phyloP scores from a whole-genome alignment of 1,140 invertebrate genomes.

The Onthophagus taurus region DNA sequence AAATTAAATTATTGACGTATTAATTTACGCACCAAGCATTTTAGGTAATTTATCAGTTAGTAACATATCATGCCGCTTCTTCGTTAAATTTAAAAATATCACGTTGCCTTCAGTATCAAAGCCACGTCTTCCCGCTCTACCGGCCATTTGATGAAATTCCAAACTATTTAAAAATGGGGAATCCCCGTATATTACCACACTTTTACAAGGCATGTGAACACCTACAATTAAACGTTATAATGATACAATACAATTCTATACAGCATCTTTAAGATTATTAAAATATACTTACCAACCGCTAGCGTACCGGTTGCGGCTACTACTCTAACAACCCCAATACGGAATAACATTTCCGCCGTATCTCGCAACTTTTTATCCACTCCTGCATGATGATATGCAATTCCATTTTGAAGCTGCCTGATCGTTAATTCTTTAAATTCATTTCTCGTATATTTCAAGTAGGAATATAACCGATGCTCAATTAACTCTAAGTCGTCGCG shows the following conservation, averaged over 20 bases:
- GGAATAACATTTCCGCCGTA: constrained; percentile 23
- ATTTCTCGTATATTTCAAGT: too few relatives aligned
- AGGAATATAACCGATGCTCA: constrained; percentile 12
- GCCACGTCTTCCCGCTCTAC: constrained; percentile 13
- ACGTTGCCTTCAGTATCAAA: constrained; percentile 13
- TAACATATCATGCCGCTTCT: constrained; percentile 10
- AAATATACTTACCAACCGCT: constrained; percentile 9
- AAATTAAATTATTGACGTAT: neutral
- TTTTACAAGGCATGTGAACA: constrained; percentile 25
- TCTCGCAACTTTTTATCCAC: constrained; percentile 12
- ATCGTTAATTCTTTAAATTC: neutral
- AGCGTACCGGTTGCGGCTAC: constrained; percentile 19
- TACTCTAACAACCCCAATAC: constrained; percentile 18
- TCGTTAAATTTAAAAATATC: constrained; percentile 9
- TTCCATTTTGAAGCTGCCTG: constrained; percentile 9
- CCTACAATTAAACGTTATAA: constrained; percentile 13
- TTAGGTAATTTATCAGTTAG: constrained; percentile 12
- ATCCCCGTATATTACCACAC: constrained; percentile 19
- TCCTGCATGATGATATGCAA: constrained; percentile 20
- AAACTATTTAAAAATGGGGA: constrained; percentile 19
- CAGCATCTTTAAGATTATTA: neutral
- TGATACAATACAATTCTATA: neutral
- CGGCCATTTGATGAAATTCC: constrained; percentile 23
- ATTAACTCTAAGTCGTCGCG: constrained; percentile 15
- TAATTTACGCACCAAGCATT: constrained; percentile 1